These are phyloP conservation scores for Syngnathus rostellatus DNA, from an alignment of 2,797 vertebrate genomes.

Conservation along the genomic window DNA sequence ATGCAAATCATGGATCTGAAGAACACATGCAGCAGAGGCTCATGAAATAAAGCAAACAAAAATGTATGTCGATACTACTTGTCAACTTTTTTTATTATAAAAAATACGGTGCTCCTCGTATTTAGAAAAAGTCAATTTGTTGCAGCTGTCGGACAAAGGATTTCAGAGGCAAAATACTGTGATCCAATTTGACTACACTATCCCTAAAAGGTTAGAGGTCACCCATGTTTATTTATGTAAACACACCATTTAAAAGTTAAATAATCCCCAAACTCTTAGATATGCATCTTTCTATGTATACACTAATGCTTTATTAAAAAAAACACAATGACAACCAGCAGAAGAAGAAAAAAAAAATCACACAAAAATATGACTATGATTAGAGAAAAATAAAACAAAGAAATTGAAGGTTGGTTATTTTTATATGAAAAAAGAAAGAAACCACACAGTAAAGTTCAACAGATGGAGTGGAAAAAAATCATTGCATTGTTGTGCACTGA, in stretches of 20 bases:
- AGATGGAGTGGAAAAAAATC: conserved; percentile 54
- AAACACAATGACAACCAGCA: too few relatives aligned
- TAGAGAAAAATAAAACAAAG: not conserved
- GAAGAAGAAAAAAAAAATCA: conserved; percentile 13
- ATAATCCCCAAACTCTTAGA: not conserved
- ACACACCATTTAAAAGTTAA: not conserved
- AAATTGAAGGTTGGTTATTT: conserved; percentile 29
- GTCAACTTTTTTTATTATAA: not conserved
- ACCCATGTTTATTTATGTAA: not conserved
- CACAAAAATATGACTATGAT: conserved; percentile 4
- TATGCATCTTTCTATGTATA: not conserved
- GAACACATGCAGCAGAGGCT: conserved; percentile 98
- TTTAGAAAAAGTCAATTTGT: conserved; percentile 7
- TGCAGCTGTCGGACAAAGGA: conserved; percentile 89
- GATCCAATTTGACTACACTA: not conserved
- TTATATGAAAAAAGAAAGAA: conserved; percentile 21
- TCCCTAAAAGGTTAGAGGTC: too few relatives aligned
- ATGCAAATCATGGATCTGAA: conserved; percentile 90
- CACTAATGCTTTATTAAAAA: not conserved
- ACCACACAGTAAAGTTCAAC: conserved; percentile 52
- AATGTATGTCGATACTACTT: not conserved
- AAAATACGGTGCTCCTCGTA: not conserved
- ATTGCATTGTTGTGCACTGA: conserved; percentile 67
- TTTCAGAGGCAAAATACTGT: conserved; percentile 5
- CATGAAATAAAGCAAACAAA: conserved; percentile 76